Evolutionary conservation across 1,140 invertebrate species (phyloP).

Genomic region (Amyelois transitella): DNA sequence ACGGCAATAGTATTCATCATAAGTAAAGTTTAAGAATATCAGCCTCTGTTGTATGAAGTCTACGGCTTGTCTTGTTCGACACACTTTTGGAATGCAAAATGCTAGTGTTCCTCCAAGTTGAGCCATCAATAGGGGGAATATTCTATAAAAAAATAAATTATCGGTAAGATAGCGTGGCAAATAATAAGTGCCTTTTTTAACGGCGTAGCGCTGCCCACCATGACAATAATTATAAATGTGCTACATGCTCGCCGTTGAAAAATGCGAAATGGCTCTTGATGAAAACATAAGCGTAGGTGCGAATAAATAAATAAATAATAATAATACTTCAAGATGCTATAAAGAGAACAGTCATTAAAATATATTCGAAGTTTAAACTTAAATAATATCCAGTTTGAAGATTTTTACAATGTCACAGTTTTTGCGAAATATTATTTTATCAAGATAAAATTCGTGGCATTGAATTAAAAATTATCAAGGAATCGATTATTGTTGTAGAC

Average conservation of each 20-base stretch:
- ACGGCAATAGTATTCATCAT: conserved; percentile 25
- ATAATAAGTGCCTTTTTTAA: no score
- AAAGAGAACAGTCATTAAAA: no score
- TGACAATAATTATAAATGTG: background rate
- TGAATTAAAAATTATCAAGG: background rate
- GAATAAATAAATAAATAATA: no score
- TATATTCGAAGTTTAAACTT: no score
- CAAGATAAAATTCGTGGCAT: background rate
- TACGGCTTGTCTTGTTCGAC: conserved; percentile 13
- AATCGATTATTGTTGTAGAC: background rate
- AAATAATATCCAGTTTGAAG: no score
- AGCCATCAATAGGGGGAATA: conserved; percentile 13
- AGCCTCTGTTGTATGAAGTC: conserved; percentile 14
- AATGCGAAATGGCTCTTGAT: no score
- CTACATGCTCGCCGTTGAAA: background rate
- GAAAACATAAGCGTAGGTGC: background rate
- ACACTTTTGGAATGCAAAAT: conserved; percentile 26
- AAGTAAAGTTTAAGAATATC: conserved; percentile 19
- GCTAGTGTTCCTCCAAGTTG: conserved; percentile 4
- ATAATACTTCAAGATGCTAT: no score
- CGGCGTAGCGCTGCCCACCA: no score
- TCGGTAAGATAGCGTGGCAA: no score
- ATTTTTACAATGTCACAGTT: no score
- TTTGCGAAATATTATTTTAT: no score
- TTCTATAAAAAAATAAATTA: conserved; percentile 13